A percentile compares a stretch with the other conserved stretches of the same genome.
Evolutionary conservation across 1,140 invertebrate species (phyloP).

Genomic region (Streblospio benedicti): DNA sequence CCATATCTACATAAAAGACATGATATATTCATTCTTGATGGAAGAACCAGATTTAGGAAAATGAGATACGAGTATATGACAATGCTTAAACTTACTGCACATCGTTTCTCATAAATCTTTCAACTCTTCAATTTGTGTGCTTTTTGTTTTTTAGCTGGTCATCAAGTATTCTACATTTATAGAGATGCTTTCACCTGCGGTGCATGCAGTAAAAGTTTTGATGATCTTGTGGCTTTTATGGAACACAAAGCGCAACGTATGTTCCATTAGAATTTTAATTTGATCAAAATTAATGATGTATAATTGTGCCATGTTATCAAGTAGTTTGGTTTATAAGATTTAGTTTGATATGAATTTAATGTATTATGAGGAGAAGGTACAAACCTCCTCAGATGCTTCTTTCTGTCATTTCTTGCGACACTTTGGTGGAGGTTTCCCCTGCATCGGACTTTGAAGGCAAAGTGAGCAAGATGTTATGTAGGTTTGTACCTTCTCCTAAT

Average conservation of each 20-base stretch:
- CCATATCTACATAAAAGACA: no score
- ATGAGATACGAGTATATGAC: no score
- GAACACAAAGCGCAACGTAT: constrained; percentile 7
- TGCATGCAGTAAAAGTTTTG: constrained; percentile 4
- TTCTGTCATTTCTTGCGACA: not conserved
- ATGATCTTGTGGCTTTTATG: constrained; percentile 1
- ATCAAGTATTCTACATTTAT: constrained; percentile 6
- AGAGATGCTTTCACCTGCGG: constrained; percentile 8
- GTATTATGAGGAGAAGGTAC: not conserved
- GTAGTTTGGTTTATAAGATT: not conserved
- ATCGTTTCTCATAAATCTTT: no score
- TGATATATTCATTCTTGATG: no score
- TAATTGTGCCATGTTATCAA: not conserved
- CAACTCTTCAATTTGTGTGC: no score
- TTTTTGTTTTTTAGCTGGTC: no score
- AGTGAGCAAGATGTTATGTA: not conserved
- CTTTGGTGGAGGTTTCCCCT: not conserved
- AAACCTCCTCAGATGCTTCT: not conserved
- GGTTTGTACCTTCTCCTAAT: not conserved
- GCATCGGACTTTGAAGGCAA: not conserved
- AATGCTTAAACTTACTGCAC: no score
- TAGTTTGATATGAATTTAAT: not conserved
- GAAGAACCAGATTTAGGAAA: no score
- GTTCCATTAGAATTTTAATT: not conserved
- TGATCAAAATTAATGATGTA: no score